These are phyloP conservation scores for Schizopygopsis pylzovi DNA, from an alignment of 2,797 vertebrate genomes.

Conservation along the genomic window DNA sequence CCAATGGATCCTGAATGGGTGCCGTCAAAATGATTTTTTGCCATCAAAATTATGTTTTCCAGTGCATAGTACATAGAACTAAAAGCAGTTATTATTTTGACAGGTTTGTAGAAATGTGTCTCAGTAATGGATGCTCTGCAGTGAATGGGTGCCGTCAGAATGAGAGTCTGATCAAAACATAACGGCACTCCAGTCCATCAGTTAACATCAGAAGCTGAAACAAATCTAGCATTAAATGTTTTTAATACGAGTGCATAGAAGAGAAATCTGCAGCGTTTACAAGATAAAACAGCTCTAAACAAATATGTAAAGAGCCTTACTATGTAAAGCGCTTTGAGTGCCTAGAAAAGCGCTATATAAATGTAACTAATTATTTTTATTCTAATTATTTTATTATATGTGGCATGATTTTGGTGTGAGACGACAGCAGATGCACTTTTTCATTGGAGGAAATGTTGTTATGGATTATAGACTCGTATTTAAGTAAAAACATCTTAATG, in stretches of 20 bases:
- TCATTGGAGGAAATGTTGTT: no score
- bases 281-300: not conserved
- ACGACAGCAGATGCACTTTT: not conserved
- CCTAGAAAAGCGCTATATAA: no score
- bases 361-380: no score
- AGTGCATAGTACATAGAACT: not conserved
- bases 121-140: not conserved
- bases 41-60: not conserved
- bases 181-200: not conserved
- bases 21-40: no score
- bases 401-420: not conserved
- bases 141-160: not conserved
- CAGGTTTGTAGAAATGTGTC: not conserved
- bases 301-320: not conserved
- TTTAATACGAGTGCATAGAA: not conserved
- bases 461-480: no score
- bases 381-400: no score
- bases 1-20: not conserved
- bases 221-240: not conserved
- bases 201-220: not conserved
- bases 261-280: no score
- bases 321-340: no score
- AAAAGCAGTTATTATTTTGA: not conserved
- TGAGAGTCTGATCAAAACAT: not conserved
- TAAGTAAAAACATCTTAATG: no score